A percentile compares a stretch with the other conserved stretches of the same genome.
Evolutionary conservation across 1,140 invertebrate species (phyloP).

Genomic region (Portunus trituberculatus): DNA sequence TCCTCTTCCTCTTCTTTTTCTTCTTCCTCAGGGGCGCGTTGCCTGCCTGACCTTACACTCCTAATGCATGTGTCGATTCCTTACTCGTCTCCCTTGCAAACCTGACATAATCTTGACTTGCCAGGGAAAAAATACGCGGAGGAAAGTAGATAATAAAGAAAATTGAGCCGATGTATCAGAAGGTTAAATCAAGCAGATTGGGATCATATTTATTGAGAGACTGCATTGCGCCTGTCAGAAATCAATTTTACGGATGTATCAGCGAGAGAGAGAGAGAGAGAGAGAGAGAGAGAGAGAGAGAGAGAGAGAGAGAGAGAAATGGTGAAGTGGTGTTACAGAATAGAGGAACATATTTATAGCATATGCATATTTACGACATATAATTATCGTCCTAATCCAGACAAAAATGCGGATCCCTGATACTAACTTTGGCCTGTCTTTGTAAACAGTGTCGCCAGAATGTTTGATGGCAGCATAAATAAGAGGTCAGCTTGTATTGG

Average conservation of each 20-base stretch:
- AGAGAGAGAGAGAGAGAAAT: neutral
- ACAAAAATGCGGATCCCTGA: neutral
- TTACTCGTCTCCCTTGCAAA: neutral
- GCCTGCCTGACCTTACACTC: neutral
- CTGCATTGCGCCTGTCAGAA: neutral
- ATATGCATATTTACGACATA: neutral
- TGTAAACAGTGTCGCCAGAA: neutral
- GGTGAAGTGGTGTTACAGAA: neutral
- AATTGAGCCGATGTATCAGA: neutral
- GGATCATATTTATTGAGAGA: neutral
- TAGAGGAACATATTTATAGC: neutral
- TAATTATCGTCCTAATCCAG: neutral
- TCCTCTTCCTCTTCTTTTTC: too few species aligned
- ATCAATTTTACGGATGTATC: neutral
- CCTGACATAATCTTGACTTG: neutral
- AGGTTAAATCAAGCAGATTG: neutral
- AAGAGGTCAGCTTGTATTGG: neutral
- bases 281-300: slow-evolving; percentile 46
- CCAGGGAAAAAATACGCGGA: neutral
- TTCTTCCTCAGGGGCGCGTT: neutral
- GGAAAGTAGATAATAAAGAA: neutral
- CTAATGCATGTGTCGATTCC: neutral
- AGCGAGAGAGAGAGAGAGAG: slow-evolving; percentile 47
- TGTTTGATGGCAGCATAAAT: neutral
- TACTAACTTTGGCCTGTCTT: neutral